Evolutionary conservation across 2,888 invertebrate genomes (phyloP).

Genomic region (Nesidiocoris tenuis): DNA sequence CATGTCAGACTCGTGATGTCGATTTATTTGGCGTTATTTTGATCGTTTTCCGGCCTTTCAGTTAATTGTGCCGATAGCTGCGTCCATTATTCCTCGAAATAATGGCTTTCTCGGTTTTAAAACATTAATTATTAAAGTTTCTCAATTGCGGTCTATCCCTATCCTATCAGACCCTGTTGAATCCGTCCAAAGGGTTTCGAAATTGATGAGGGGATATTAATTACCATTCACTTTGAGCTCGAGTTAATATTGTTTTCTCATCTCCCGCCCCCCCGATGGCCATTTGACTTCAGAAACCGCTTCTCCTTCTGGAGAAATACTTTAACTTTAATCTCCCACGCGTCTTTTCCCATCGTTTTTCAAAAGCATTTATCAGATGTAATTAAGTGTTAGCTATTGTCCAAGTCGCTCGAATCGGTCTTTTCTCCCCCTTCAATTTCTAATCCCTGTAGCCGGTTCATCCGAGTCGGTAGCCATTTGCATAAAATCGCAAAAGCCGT

Average conservation of each 20-base stretch:
- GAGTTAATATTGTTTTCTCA: conserved; percentile 39
- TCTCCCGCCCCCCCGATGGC: not conserved
- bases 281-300: conserved; percentile 8
- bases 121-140: conserved; percentile 37
- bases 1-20: too few species aligned
- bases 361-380: conserved; percentile 37
- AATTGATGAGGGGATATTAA: conserved; percentile 42
- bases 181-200: conserved; percentile 16
- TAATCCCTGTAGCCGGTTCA: not conserved
- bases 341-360: conserved; percentile 4
- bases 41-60: too few species aligned
- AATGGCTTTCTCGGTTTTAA: not conserved
- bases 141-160: conserved; percentile 18
- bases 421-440: not conserved
- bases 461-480: conserved; percentile 4
- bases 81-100: conserved; percentile 9
- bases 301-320: conserved; percentile 27
- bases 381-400: conserved; percentile 42
- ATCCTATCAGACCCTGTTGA: conserved; percentile 25
- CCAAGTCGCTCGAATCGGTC: conserved; percentile 36
- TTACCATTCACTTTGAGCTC: conserved; percentile 40
- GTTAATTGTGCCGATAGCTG: not conserved
- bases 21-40: too few species aligned
- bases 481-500: conserved; percentile 34
- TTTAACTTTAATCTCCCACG: conserved; percentile 36